phyloP scores from a whole-genome alignment of 2,797 vertebrate species.

The Enteromius trimaculatus region DNA sequence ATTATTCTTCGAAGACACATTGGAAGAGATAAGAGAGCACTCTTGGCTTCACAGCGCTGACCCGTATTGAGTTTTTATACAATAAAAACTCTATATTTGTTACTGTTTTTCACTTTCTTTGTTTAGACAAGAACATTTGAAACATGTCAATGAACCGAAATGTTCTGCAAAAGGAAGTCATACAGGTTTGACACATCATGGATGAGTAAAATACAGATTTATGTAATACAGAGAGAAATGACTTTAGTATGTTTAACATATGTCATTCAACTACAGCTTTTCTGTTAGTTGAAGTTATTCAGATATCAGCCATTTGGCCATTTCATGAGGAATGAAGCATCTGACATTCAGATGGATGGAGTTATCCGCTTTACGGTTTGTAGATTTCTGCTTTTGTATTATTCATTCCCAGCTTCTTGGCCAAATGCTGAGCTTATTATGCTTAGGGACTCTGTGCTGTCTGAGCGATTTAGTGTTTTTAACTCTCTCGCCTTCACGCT shows the following conservation, averaged over 20 bases:
- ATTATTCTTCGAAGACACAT: not conserved
- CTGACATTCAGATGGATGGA: constrained; percentile 18
- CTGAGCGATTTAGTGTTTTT: constrained; percentile 10
- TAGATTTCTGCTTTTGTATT: constrained; percentile 22
- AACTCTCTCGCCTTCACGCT: constrained; percentile 25
- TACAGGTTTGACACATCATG: not conserved
- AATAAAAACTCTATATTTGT: not conserved
- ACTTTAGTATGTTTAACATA: not conserved
- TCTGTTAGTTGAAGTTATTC: not conserved
- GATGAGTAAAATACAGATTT: not conserved
- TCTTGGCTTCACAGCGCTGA: not conserved
- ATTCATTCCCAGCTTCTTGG: not conserved
- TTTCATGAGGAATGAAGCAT: constrained; percentile 21
- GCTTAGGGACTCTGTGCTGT: not conserved
- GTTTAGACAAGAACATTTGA: not conserved
- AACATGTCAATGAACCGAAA: not conserved
- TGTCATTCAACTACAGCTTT: not conserved
- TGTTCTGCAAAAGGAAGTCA: not conserved
- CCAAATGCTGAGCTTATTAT: not conserved
- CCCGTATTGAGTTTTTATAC: not conserved
- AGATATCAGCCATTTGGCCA: constrained; percentile 8
- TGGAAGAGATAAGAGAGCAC: not conserved
- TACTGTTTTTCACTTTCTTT: not conserved
- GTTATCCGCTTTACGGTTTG: constrained; percentile 25
- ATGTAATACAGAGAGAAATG: constrained; percentile 4